Conservation (phyloP, 2,797 vertebrate species). For the Clarias pachynema region DNA sequence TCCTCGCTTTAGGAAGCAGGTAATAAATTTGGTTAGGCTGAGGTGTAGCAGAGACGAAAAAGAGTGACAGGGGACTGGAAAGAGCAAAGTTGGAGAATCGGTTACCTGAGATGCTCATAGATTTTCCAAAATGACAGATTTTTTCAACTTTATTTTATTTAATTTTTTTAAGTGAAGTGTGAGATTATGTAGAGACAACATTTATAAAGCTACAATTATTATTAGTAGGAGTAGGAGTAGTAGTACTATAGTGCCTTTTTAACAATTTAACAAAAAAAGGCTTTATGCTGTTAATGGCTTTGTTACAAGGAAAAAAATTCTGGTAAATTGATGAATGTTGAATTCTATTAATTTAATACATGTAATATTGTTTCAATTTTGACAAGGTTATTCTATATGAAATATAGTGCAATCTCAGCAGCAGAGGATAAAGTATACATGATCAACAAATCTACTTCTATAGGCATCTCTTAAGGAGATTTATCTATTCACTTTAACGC, state of each 20-base stretch:
- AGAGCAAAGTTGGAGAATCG: constrained; percentile 14
- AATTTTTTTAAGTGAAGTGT: not conserved
- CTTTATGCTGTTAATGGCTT: not conserved
- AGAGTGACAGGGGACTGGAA: constrained; percentile 45
- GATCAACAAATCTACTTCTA: not conserved
- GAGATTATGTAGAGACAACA: not conserved
- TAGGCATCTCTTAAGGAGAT: not conserved
- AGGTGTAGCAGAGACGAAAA: constrained; percentile 53
- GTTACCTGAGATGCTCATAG: constrained; percentile 9
- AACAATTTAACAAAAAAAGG: not conserved
- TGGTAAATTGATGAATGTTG: not conserved
- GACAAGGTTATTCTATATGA: no score
- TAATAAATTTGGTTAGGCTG: constrained; percentile 63
- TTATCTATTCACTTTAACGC: not conserved
- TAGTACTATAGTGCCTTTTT: not conserved
- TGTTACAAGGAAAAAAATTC: not conserved
- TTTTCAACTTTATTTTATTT: not conserved
- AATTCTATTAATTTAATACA: not conserved
- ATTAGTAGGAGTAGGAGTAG: not conserved
- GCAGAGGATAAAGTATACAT: not conserved
- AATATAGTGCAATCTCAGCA: not conserved
- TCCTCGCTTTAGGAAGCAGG: constrained; percentile 64
- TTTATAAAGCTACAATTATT: not conserved
- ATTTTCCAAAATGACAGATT: constrained; percentile 1
- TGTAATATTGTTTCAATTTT: not conserved